Conservation (phyloP, 2,888 invertebrate species). For the Archips crataeganus region DNA sequence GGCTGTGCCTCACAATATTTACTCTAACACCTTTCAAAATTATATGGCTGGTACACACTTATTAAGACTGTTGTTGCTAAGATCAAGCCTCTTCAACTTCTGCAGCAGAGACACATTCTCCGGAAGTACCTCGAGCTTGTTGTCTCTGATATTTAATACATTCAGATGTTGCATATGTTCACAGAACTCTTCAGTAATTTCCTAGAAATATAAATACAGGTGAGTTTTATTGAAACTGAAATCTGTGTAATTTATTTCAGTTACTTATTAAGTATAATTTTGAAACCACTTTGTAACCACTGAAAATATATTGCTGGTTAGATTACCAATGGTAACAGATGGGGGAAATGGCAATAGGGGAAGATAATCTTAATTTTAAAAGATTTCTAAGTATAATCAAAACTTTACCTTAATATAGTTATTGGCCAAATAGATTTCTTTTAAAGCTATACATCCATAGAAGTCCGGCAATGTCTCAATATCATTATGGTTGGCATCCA, state of each 20-base stretch:
- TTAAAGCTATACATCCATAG: conserved; percentile 90
- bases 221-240: neutral
- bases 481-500: conserved; percentile 94
- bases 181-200: conserved; percentile 89
- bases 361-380: too few species aligned
- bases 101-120: conserved; percentile 91
- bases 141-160: conserved; percentile 92
- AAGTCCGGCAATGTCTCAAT: conserved; percentile 91
- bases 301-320: too few species aligned
- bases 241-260: too few species aligned
- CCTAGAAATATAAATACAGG: conserved; percentile 77
- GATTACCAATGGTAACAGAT: too few species aligned
- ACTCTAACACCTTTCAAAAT: neutral
- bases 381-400: conserved; percentile 17
- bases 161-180: conserved; percentile 90
- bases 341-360: too few species aligned
- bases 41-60: conserved; percentile 61
- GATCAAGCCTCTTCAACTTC: conserved; percentile 92
- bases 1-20: neutral
- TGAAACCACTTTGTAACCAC: too few species aligned
- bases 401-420: conserved; percentile 90
- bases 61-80: conserved; percentile 92
- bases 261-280: conserved; percentile 3
- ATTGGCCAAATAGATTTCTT: conserved; percentile 93
- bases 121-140: conserved; percentile 91